phyloP scores from a whole-genome alignment of 2,888 invertebrate species.

The Ischnus inquisitorius region DNA sequence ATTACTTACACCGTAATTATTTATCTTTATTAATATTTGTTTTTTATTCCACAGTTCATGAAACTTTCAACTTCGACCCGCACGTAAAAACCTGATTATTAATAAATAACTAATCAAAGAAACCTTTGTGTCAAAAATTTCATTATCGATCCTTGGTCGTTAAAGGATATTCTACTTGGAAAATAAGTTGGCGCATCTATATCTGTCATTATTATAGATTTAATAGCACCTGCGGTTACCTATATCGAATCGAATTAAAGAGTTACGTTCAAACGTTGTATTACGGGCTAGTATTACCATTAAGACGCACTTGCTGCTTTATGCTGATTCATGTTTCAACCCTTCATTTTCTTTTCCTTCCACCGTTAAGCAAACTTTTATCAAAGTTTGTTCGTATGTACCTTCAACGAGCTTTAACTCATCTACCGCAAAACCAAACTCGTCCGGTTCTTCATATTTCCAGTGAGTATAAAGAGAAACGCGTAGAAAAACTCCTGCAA shows the following conservation, averaged over 20 bases:
- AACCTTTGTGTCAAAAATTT: too few relatives aligned
- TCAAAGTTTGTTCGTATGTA: background rate
- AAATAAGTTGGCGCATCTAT: too few relatives aligned
- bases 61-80: too few relatives aligned
- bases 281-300: background rate
- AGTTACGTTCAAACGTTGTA: background rate
- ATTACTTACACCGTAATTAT: too few relatives aligned
- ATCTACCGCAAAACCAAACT: background rate
- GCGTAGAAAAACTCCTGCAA: background rate
- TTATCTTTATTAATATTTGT: too few relatives aligned
- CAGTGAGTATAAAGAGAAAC: conserved; percentile 6
- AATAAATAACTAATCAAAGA: too few relatives aligned
- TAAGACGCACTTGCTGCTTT: background rate
- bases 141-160: too few relatives aligned
- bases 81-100: too few relatives aligned
- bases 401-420: background rate
- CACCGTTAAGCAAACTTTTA: background rate
- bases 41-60: too few relatives aligned
- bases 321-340: background rate
- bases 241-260: background rate
- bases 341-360: background rate
- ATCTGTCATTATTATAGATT: too few relatives aligned
- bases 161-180: too few relatives aligned
- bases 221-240: too few relatives aligned
- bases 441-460: background rate